Conservation (phyloP, 2,797 vertebrate species). For the Notamacropus eugenii region DNA sequence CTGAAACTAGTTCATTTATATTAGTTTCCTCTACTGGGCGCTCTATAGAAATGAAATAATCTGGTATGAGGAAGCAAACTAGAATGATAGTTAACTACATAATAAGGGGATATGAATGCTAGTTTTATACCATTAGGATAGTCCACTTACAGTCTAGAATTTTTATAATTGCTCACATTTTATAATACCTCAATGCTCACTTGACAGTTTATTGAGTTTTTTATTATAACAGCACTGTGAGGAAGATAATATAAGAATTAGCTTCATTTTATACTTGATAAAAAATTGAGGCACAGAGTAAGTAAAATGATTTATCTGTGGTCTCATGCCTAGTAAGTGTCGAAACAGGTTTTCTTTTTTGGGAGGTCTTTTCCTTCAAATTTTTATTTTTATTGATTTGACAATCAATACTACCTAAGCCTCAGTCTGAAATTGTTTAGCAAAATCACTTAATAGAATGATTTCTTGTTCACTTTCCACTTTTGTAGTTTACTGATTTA, state of each 20-base stretch:
- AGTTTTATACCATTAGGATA: not conserved
- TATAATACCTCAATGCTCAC: not conserved
- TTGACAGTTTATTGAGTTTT: not conserved
- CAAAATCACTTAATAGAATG: not conserved
- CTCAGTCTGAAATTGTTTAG: not conserved
- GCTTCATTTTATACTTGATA: not conserved
- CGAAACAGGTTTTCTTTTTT: not conserved
- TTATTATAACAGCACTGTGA: not conserved
- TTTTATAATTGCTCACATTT: not conserved
- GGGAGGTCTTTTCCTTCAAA: not conserved
- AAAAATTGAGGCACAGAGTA: not conserved
- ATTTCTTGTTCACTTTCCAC: not conserved
- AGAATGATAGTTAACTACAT: not conserved
- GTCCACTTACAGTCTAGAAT: not conserved
- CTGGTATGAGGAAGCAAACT: not conserved
- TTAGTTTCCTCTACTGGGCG: constrained; percentile 12
- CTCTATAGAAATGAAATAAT: constrained; percentile 2
- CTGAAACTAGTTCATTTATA: not conserved
- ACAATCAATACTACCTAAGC: not conserved
- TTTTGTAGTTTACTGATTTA: not conserved
- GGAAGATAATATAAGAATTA: not conserved
- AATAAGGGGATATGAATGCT: not conserved
- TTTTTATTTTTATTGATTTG: not conserved
- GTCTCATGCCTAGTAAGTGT: not conserved
- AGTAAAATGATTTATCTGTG: not conserved